These are phyloP conservation scores for Artibeus jamaicensis DNA, from an alignment of 2,797 vertebrate species.

Conservation along the genomic window DNA sequence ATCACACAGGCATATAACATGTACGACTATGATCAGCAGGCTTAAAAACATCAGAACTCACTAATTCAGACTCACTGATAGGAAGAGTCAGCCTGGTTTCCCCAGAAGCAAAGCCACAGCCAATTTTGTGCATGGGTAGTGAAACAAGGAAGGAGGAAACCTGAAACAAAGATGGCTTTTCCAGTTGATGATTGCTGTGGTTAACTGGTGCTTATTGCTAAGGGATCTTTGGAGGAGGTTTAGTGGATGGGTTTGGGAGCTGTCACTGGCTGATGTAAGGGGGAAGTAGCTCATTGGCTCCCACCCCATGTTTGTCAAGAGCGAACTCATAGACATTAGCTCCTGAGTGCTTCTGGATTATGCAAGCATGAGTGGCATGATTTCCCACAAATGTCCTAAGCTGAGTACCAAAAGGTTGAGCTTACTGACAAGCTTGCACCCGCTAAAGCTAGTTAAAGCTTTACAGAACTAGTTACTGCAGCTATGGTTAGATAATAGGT, in stretches of 20 bases:
- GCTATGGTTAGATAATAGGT: not conserved
- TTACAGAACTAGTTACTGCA: not conserved
- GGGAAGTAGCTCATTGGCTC: not conserved
- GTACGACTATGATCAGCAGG: not conserved
- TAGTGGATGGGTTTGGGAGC: not conserved
- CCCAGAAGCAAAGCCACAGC: not conserved
- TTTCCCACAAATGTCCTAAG: not conserved
- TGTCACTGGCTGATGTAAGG: not conserved
- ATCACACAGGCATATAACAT: not conserved
- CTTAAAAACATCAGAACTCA: not conserved
- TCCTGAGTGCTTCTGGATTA: not conserved
- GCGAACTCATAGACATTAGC: not conserved
- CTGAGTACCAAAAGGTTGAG: not conserved
- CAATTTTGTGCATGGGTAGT: not conserved
- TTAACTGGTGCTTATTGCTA: not conserved
- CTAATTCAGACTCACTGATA: not conserved
- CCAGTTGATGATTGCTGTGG: not conserved
- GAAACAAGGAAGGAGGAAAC: not conserved
- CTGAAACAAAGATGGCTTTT: not conserved
- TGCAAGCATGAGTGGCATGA: not conserved
- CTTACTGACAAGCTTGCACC: not conserved
- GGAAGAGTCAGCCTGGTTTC: not conserved
- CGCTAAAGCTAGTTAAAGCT: not conserved
- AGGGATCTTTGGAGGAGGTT: not conserved
- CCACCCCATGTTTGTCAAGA: not conserved